phyloP scores from a whole-genome alignment of 2,888 invertebrate genomes.

The Hybos culiciformis region DNA sequence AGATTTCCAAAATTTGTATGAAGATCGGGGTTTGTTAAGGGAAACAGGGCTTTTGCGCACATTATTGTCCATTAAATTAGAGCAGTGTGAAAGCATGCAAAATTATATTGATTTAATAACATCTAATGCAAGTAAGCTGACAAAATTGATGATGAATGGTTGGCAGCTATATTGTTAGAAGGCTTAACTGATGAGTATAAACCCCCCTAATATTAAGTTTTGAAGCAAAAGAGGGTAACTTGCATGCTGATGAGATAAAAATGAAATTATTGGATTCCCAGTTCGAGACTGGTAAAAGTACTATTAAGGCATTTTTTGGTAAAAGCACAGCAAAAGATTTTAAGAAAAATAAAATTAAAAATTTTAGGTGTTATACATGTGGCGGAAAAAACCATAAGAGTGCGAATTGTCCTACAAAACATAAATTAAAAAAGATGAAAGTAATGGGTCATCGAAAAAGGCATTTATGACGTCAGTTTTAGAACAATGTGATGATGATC shows the following conservation, averaged over 20 bases:
- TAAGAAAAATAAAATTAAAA: conserved; percentile 1
- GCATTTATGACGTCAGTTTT: conserved; percentile 1
- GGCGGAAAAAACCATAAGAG: conserved; percentile 8
- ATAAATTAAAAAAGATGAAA: background rate
- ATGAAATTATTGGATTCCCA: conserved; percentile 7
- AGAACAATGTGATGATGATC: background rate
- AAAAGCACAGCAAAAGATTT: background rate
- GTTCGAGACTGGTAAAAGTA: background rate
- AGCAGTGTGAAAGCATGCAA: conserved; percentile 9
- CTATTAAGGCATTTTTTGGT: conserved; percentile 4
- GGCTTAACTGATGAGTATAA: background rate
- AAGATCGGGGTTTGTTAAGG: conserved; percentile 9
- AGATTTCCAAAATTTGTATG: conserved; percentile 1
- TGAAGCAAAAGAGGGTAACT: conserved; percentile 6
- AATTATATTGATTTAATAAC: conserved; percentile 6
- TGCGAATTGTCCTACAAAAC: conserved; percentile 1
- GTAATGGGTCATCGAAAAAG: background rate
- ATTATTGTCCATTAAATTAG: conserved; percentile 8
- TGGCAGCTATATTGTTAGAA: conserved; percentile 1
- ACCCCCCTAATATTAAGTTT: conserved; percentile 5
- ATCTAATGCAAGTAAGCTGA: conserved; percentile 8
- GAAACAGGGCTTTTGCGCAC: conserved; percentile 7
- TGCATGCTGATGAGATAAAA: conserved; percentile 5
- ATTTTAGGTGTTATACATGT: conserved; percentile 8
- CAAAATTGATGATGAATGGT: conserved; percentile 5